Conservation (phyloP, 2,888 invertebrate genomes). For the Antitype chi region DNA sequence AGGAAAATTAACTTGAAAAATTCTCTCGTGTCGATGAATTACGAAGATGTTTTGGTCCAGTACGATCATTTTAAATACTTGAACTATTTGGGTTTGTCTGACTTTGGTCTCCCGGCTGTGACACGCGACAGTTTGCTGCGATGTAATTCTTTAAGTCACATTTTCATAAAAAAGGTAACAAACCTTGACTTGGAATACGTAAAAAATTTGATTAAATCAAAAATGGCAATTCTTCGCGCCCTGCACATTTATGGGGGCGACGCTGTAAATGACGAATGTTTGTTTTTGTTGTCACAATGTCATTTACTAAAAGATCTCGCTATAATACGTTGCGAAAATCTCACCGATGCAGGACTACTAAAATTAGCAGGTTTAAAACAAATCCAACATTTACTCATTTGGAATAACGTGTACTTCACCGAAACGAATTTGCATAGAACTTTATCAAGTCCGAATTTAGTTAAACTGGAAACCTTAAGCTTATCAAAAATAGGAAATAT, state of each 20-base stretch:
- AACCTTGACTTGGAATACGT: constrained; percentile 79
- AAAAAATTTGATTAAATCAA: constrained; percentile 77
- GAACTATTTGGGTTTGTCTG: constrained; percentile 80
- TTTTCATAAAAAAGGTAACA: constrained; percentile 86
- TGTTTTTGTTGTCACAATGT: constrained; percentile 81
- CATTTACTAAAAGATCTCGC: constrained; percentile 80
- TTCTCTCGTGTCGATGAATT: constrained; percentile 76
- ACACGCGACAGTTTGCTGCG: constrained; percentile 81
- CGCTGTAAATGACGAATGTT: constrained; percentile 80
- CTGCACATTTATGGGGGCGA: constrained; percentile 85
- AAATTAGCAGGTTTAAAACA: constrained; percentile 75
- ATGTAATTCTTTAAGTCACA: constrained; percentile 81
- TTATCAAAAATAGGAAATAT: constrained; percentile 84
- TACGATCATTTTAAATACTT: constrained; percentile 81
- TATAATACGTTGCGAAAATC: constrained; percentile 83
- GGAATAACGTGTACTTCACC: constrained; percentile 85
- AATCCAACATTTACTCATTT: constrained; percentile 82
- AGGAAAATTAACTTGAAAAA: constrained; percentile 84
- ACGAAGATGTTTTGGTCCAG: constrained; percentile 75
- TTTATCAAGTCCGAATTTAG: constrained; percentile 77
- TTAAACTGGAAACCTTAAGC: constrained; percentile 82
- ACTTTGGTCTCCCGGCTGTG: constrained; percentile 81
- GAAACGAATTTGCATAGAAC: constrained; percentile 79
- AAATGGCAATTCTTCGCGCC: constrained; percentile 76
- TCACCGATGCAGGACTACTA: constrained; percentile 82